Percentiles rank a stretch among this genome's conserved stretches.
Evolutionary conservation across 2,113 vertebrate species (phyloP).

Genomic region (Misgurnus mizolepis): DNA sequence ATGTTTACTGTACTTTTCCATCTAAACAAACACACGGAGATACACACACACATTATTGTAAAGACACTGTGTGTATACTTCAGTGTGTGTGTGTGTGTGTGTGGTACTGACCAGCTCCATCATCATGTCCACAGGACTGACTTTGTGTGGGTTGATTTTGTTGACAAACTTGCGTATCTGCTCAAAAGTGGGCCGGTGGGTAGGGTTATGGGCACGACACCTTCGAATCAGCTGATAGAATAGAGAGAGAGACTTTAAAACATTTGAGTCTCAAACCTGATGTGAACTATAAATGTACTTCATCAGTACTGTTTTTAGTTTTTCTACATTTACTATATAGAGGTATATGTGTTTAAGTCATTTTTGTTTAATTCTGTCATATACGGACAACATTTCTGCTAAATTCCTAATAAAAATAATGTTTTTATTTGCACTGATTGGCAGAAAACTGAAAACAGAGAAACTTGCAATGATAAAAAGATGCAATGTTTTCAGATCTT

Average conservation of each 20-base stretch:
- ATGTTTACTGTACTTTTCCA: conserved; percentile 91
- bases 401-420: no score
- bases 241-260: not conserved
- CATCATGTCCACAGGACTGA: conserved; percentile 87
- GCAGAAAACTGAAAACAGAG: no score
- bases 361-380: no score
- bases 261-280: no score
- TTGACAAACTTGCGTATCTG: conserved; percentile 83
- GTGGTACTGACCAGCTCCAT: conserved; percentile 79
- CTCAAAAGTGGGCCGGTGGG: conserved; percentile 81
- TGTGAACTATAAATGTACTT: no score
- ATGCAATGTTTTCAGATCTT: no score
- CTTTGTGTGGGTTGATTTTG: conserved; percentile 84
- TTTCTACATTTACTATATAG: no score
- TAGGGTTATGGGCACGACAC: conserved; percentile 78
- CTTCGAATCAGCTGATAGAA: conserved; percentile 75
- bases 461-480: no score
- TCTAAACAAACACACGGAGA: conserved; percentile 65
- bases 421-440: no score
- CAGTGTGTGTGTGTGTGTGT: conserved; percentile 3
- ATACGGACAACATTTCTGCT: no score
- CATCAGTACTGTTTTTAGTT: no score
- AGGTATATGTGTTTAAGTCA: no score
- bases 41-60: conserved; percentile 22
- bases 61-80: not conserved